These are phyloP conservation scores for Scrobipalpa atriplicella DNA, from an alignment of 2,888 invertebrate species.

Conservation along the genomic window DNA sequence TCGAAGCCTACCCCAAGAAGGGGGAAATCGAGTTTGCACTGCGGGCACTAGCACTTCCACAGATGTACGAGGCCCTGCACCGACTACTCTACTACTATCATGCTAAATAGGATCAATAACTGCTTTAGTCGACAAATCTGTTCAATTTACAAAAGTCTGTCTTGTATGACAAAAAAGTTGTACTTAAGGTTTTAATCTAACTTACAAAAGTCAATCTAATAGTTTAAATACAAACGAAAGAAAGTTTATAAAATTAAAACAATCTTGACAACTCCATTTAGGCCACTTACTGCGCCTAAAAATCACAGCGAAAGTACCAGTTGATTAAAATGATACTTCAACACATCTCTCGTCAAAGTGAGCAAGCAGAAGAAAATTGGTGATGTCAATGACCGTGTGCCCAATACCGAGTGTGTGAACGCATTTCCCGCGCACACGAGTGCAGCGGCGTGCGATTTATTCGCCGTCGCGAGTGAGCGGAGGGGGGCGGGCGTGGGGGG, in stretches of 20 bases:
- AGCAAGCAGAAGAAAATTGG: conserved; percentile 59
- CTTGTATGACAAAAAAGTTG: background rate
- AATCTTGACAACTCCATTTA: background rate
- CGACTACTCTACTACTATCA: conserved; percentile 41
- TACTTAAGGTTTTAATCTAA: too few relatives aligned
- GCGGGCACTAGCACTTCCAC: conserved; percentile 72
- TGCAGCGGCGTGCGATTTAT: conserved; percentile 65
- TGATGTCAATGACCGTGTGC: conserved; percentile 76
- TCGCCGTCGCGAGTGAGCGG: conserved; percentile 51
- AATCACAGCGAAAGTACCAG: conserved; percentile 17
- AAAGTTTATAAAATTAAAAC: background rate
- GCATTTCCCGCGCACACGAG: conserved; percentile 73
- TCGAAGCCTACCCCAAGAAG: conserved; percentile 76
- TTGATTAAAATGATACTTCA: conserved; percentile 2
- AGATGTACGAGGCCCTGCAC: conserved; percentile 66
- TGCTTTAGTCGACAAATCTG: conserved; percentile 23
- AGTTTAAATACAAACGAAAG: background rate
- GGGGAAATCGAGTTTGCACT: conserved; percentile 80
- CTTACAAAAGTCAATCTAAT: too few relatives aligned
- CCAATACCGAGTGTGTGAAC: conserved; percentile 78
- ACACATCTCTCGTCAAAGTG: conserved; percentile 12
- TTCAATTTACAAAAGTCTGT: background rate
- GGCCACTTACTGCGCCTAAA: background rate
- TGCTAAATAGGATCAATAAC: conserved; percentile 69
- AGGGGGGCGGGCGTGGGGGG: conserved; percentile 50